These are phyloP conservation scores for Apis mellifera DNA, from an alignment of 1,140 invertebrate genomes.

Conservation along the genomic window DNA sequence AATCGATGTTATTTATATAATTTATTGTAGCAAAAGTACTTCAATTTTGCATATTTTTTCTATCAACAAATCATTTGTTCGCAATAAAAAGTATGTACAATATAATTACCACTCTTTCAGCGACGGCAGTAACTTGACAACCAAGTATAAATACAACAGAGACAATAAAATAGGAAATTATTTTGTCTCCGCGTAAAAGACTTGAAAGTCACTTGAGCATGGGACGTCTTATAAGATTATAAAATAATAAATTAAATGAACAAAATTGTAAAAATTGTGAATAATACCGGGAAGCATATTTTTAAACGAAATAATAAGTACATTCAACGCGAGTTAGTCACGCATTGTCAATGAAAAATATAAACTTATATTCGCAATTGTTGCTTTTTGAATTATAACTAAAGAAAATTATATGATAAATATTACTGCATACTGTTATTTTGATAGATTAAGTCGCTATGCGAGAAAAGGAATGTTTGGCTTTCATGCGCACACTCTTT, in stretches of 20 bases:
- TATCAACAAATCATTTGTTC: conserved; percentile 4
- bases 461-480: conserved; percentile 70
- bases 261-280: not conserved
- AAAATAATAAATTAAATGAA: not conserved
- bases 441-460: conserved; percentile 68
- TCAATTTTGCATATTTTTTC: conserved; percentile 6
- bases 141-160: conserved; percentile 15
- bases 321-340: conserved; percentile 39
- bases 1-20: conserved; percentile 9
- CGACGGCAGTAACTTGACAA: conserved; percentile 29
- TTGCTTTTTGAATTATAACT: not conserved
- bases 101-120: conserved; percentile 5
- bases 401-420: conserved; percentile 8
- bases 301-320: conserved; percentile 50
- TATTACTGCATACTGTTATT: conserved; percentile 21
- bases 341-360: conserved; percentile 12
- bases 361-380: not conserved
- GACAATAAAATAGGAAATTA: conserved; percentile 4
- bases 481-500: conserved; percentile 15
- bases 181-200: not conserved
- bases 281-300: conserved; percentile 9
- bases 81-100: conserved; percentile 37
- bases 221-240: not conserved
- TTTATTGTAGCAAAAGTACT: conserved; percentile 44
- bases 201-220: conserved; percentile 22